Evolutionary conservation across 2,888 invertebrate species (phyloP), one percentile per base, ranked within the genome.

Genomic region (Anorthoa munda): DNA sequence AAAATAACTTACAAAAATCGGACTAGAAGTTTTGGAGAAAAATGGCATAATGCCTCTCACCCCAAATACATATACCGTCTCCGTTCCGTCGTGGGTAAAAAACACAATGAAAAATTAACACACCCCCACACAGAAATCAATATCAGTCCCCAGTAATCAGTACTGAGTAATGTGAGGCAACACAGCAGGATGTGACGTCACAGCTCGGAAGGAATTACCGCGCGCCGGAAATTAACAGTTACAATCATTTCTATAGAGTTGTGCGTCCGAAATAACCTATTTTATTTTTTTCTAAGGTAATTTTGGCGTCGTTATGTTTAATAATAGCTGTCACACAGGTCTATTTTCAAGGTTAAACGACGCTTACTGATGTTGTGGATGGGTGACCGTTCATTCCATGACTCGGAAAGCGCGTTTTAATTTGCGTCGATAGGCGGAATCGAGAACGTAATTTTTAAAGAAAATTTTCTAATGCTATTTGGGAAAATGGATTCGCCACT

Each of bases 201-300:
- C 48, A n/a, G 71, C 60, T 56, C 70, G 75, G 82, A 80, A 86
- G 77, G 77, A 66, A 84, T 86, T 84, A 86, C 78, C 67, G 45
- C 58, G 50, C 50, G 60, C 79, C 82, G 82, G 82, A 82, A 72
- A 82, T 83, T 83, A 72, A 60, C 58, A 72, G 61, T 75, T 65
- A 55, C 53, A 9, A 23, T 4, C 12, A 79, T 64, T 64, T 60
- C 67, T 77, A 63, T 46, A 61, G 67, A 77, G 67, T 2, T 61
- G 59, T 23, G 55, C 31, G 15, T 23, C 1, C 31, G 51, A 61
- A 56, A 64, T 50, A 17, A 2, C 18, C 26, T 45, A 31, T 18
- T 23, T 63, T 51, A 70, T 73, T 56, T 55, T 56, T 55, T 51
- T 46, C 2, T 26, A 23, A 31, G 18, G 2, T 56, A 66, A n/a